Conservation (phyloP, 1,140 invertebrate species). For the Spodoptera litura region DNA sequence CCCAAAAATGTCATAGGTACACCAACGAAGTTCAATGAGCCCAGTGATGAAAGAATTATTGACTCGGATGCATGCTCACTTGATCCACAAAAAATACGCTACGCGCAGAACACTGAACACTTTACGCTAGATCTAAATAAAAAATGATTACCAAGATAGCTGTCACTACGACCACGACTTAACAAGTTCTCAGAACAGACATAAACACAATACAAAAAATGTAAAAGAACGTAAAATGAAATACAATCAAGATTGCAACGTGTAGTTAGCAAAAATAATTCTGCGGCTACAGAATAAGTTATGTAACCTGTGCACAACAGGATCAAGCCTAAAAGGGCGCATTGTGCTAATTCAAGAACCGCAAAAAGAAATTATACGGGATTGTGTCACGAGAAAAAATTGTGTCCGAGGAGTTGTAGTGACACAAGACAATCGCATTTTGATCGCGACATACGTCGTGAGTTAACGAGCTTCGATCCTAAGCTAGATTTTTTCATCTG, state of each 20-base stretch:
- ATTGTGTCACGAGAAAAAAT: conserved; percentile 39
- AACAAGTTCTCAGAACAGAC: conserved; percentile 43
- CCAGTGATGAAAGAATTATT: conserved; percentile 20
- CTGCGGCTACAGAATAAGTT: conserved; percentile 18
- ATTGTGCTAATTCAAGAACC: conserved; percentile 32
- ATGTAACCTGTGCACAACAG: conserved; percentile 21
- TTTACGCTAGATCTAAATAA: conserved; percentile 1
- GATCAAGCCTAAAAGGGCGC: conserved; percentile 14
- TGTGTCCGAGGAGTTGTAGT: not conserved
- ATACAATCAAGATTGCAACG: conserved; percentile 48
- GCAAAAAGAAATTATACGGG: conserved; percentile 40
- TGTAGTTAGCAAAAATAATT: conserved; percentile 25
- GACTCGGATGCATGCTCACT: conserved; percentile 32
- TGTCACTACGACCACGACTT: conserved; percentile 46
- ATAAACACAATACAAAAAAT: conserved; percentile 33
- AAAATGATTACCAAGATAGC: conserved; percentile 46
- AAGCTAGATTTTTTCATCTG: conserved; percentile 20
- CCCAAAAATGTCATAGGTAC: conserved; percentile 3
- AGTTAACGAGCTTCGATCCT: conserved; percentile 42
- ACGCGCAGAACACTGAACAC: not conserved
- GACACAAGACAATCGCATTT: conserved; percentile 50
- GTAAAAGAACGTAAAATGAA: conserved; percentile 40
- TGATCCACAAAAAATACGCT: conserved; percentile 34
- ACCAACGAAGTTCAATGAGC: conserved; percentile 40
- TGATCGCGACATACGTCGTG: conserved; percentile 30